phyloP scores from a whole-genome alignment of 2,797 vertebrate species.

The Chiloscyllium punctatum region DNA sequence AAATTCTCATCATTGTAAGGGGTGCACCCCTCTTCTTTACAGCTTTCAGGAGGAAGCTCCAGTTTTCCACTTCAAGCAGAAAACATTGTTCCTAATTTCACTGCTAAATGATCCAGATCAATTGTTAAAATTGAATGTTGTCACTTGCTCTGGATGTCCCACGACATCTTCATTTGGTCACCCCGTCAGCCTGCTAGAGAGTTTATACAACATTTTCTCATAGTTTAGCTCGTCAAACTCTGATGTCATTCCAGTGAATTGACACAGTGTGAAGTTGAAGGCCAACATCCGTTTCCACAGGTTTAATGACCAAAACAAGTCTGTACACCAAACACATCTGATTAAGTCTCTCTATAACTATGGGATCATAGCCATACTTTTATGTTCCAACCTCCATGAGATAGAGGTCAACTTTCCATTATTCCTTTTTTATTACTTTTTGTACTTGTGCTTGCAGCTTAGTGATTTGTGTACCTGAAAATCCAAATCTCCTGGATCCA shows the following conservation, averaged over 20 bases:
- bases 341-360: background rate
- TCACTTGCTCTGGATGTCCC: background rate
- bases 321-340: background rate
- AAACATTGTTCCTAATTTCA: background rate
- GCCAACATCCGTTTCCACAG: background rate
- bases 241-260: background rate
- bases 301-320: background rate
- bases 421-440: background rate
- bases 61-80: background rate
- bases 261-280: background rate
- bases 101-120: background rate
- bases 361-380: background rate
- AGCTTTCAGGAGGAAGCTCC: background rate
- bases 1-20: no score
- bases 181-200: background rate
- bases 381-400: background rate
- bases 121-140: background rate
- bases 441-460: background rate
- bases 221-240: background rate
- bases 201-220: background rate
- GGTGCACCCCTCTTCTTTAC: no score
- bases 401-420: background rate
- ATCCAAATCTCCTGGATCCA: background rate
- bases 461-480: background rate
- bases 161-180: background rate